phyloP scores from a whole-genome alignment of 2,888 invertebrate species.

The Acleris laterana region DNA sequence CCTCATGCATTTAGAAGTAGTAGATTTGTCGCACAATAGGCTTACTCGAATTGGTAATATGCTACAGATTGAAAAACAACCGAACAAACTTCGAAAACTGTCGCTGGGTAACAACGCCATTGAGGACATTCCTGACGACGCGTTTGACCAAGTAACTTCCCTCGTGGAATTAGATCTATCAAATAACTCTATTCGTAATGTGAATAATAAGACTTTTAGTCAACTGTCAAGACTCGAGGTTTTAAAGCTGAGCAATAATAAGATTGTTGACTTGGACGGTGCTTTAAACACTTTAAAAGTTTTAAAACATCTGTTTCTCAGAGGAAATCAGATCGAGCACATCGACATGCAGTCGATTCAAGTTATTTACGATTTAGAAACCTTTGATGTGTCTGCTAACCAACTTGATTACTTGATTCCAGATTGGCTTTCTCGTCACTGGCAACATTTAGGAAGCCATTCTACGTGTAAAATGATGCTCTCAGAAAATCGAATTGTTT shows the following conservation, averaged over 20 bases:
- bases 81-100: constrained; percentile 58
- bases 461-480: constrained; percentile 66
- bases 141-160: constrained; percentile 60
- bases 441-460: constrained; percentile 62
- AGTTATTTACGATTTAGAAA: constrained; percentile 69
- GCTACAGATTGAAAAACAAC: constrained; percentile 60
- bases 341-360: constrained; percentile 64
- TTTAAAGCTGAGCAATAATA: constrained; percentile 65
- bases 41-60: constrained; percentile 57
- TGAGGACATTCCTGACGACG: constrained; percentile 52
- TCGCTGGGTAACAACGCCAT: constrained; percentile 61
- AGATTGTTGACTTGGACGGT: constrained; percentile 68
- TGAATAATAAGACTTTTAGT: constrained; percentile 64
- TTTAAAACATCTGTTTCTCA: constrained; percentile 66
- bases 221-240: constrained; percentile 62
- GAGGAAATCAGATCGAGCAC: constrained; percentile 61
- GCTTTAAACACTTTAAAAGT: constrained; percentile 65
- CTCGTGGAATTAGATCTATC: constrained; percentile 68
- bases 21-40: constrained; percentile 65
- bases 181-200: constrained; percentile 59
- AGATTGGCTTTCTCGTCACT: constrained; percentile 65
- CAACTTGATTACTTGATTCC: constrained; percentile 60
- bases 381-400: constrained; percentile 71
- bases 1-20: constrained; percentile 54
- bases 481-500: constrained; percentile 61